Conservation (phyloP, 2,888 invertebrate genomes). For the Eugnorisma glareosa region DNA sequence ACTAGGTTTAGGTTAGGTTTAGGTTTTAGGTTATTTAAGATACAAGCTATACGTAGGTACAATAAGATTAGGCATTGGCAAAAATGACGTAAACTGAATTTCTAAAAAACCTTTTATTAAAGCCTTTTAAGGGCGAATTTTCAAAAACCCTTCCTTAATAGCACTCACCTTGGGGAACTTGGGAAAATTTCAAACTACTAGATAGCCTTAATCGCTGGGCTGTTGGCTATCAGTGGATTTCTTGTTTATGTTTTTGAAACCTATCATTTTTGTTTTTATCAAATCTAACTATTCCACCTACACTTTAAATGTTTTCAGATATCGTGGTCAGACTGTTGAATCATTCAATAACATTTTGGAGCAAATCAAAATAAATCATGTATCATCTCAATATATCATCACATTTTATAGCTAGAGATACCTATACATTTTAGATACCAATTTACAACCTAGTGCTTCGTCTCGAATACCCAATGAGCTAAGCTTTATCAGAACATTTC, state of each 20-base stretch:
- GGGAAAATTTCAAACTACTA: background rate
- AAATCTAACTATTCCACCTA: background rate
- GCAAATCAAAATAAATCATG: slow-evolving; percentile 11
- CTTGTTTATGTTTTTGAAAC: background rate
- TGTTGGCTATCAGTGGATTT: background rate
- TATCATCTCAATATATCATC: no score
- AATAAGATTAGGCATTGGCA: background rate
- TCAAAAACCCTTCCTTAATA: background rate
- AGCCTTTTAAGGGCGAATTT: background rate
- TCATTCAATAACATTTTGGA: background rate
- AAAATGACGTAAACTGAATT: background rate
- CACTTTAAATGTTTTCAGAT: background rate
- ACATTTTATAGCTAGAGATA: background rate
- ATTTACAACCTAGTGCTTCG: background rate
- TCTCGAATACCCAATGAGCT: slow-evolving; percentile 18
- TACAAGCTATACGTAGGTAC: background rate
- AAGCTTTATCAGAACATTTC: background rate
- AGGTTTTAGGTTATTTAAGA: no score
- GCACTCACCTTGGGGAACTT: background rate
- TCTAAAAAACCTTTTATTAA: background rate
- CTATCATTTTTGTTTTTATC: background rate
- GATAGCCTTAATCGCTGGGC: no score
- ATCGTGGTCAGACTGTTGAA: background rate
- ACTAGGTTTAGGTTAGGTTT: no score
- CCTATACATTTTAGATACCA: background rate